phyloP scores from a whole-genome alignment of 2,888 invertebrate genomes.

The Caradrina clavipalpis region DNA sequence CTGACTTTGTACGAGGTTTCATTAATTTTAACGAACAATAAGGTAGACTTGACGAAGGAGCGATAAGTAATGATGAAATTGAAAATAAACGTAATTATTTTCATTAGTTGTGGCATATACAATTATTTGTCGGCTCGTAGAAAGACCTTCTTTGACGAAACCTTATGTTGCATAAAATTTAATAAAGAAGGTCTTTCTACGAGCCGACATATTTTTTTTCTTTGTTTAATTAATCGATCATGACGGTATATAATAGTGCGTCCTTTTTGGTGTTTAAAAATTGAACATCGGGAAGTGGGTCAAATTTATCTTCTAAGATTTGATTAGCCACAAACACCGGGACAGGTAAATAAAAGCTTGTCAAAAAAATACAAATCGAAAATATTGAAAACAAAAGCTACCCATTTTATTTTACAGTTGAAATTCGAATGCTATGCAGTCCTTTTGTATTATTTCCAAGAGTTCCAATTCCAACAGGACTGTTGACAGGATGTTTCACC shows the following conservation, averaged over 20 bases:
- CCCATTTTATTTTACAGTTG: no score
- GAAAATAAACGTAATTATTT: conserved; percentile 1
- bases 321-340: no score
- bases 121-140: no score
- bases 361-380: neutral
- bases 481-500: conserved; percentile 1
- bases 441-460: neutral
- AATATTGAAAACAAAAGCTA: no score
- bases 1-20: conserved; percentile 52
- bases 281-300: no score
- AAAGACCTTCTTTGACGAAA: no score
- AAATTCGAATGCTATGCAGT: conserved; percentile 1
- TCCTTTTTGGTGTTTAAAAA: no score
- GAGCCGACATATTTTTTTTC: neutral
- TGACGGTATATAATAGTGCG: neutral
- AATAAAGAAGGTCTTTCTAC: no score
- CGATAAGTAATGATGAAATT: conserved; percentile 21
- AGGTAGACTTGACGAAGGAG: conserved; percentile 26
- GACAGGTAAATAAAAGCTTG: no score
- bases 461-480: conserved; percentile 1
- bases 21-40: conserved; percentile 56
- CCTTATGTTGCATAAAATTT: no score
- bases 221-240: no score
- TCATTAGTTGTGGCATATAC: neutral
- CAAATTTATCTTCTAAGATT: no score